These are phyloP conservation scores for Ips nitidus DNA, from an alignment of 1,140 invertebrate species.

Conservation along the genomic window DNA sequence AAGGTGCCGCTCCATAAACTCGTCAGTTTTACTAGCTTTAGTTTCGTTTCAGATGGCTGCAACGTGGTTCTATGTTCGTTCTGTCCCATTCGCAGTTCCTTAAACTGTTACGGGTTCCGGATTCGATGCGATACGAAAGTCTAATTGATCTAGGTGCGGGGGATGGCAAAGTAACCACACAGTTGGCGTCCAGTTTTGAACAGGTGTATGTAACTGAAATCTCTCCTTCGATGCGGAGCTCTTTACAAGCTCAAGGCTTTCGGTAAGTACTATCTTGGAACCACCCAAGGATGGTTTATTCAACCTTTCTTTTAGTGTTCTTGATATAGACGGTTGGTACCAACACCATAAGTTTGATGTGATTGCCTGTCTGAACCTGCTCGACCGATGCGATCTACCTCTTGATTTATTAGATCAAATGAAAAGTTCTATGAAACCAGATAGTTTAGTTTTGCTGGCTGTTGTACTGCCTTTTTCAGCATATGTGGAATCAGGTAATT, in stretches of 20 bases:
- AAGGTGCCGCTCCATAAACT: background rate
- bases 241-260: slow-evolving; percentile 72
- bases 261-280: slow-evolving; percentile 58
- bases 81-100: slow-evolving; percentile 77
- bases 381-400: slow-evolving; percentile 86
- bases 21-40: background rate
- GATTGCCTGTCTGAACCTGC: slow-evolving; percentile 84
- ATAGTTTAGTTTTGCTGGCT: slow-evolving; percentile 76
- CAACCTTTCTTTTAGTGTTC: slow-evolving; percentile 58
- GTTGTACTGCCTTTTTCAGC: slow-evolving; percentile 86
- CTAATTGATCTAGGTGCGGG: slow-evolving; percentile 89
- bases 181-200: slow-evolving; percentile 71
- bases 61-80: slow-evolving; percentile 91
- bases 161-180: slow-evolving; percentile 83
- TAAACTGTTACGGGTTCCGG: slow-evolving; percentile 54
- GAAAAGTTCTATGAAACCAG: slow-evolving; percentile 62
- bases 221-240: slow-evolving; percentile 76
- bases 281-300: background rate
- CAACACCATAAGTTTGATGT: slow-evolving; percentile 69
- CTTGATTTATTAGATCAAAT: slow-evolving; percentile 72
- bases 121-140: slow-evolving; percentile 54
- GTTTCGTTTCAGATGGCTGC: slow-evolving; percentile 67
- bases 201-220: slow-evolving; percentile 84
- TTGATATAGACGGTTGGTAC: slow-evolving; percentile 77
- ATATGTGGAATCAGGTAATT: slow-evolving; percentile 79